Evolutionary conservation across 2,113 vertebrate genomes (phyloP).

Genomic region (Meleagris gallopavo): DNA sequence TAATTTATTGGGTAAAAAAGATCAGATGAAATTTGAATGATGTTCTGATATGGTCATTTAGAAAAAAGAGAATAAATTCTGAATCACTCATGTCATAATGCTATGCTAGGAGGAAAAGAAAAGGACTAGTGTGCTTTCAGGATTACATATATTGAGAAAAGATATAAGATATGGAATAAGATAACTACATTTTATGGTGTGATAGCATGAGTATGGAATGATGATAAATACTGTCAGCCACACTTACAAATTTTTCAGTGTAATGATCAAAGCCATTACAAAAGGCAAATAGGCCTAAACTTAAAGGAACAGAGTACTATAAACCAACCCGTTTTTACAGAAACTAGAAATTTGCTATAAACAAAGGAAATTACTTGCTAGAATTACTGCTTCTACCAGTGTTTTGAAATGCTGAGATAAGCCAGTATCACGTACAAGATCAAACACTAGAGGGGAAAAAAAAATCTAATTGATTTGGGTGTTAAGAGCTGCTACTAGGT

Average conservation of each 20-base stretch:
- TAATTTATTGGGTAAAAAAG: background rate
- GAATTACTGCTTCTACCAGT: background rate
- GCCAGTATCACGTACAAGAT: background rate
- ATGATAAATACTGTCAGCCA: background rate
- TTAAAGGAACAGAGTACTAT: background rate
- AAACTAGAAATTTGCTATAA: background rate
- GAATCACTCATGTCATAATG: background rate
- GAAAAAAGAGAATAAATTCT: background rate
- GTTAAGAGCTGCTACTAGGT: background rate
- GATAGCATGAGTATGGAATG: background rate
- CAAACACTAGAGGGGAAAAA: background rate
- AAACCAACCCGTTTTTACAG: background rate
- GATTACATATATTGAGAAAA: background rate
- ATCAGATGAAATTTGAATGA: background rate
- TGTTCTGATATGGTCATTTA: background rate
- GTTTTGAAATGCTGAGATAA: background rate
- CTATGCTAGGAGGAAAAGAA: background rate
- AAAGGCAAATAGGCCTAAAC: background rate
- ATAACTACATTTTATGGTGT: background rate
- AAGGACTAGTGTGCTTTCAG: background rate
- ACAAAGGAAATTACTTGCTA: background rate
- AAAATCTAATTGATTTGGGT: background rate
- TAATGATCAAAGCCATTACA: background rate
- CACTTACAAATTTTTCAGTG: background rate
- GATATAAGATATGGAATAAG: background rate